Evolutionary conservation across 2,797 vertebrate species (phyloP), one percentile per base, ranked within the genome.

Genomic region (Carduelis carduelis): DNA sequence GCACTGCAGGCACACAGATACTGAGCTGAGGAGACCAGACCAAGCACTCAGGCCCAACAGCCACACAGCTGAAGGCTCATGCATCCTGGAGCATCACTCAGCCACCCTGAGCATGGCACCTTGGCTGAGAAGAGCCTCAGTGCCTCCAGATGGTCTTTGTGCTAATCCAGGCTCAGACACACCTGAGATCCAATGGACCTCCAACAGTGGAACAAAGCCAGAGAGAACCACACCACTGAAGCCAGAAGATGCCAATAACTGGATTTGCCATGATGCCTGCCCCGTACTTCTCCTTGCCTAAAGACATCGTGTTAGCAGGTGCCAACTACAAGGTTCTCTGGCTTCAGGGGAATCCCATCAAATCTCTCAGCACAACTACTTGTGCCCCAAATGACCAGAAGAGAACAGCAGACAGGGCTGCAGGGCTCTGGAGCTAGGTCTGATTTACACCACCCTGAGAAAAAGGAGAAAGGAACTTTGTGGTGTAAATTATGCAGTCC

Each of bases 31-130:
- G 27, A 35, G 52, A n/a, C 0, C 44, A 83, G 66, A 35, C 2
- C 11, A 22, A 59, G 17, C 1, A 1, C 30, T 52, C 10, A 27
- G 63, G 28, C 6, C 22, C 1, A 0, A 5, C 34, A 44, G 22
- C 12, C 27, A n/a, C 21, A 8, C 23, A 46, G 57, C 0, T 28
- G 30, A 87, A 66, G 28, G 47, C 11, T 87, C 14, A 10, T 46
- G 35, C 47, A 19, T 4, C 34, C 1, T 6, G 11, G 28, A 24
- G 28, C 65, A 53, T 28, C 3, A 2, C 9, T 72, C 56, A 78
- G 3, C 20, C 70, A 8, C 3, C 27, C 34, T 77, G 47, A 72
- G 34, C 39, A 8, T 2, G 59, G n/a, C 14, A 46, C 30, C 27
- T 4, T 27, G 12, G 20, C n/a, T 20, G 14, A 56, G 37, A 63